These are phyloP conservation scores for Trachelus stipa DNA, from an alignment of 2,888 invertebrate species.

Conservation along the genomic window DNA sequence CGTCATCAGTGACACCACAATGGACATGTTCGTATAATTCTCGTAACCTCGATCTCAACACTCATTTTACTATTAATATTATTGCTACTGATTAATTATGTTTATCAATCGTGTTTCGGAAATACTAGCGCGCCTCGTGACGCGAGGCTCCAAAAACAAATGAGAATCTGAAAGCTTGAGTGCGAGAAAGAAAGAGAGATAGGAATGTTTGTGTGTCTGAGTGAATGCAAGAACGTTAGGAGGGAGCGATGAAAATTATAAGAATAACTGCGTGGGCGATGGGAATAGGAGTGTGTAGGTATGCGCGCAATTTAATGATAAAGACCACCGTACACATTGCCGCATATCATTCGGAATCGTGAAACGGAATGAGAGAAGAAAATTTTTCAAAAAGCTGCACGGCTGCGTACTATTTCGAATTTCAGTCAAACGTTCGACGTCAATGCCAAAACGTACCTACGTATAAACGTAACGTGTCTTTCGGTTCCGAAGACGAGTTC, in stretches of 20 bases:
- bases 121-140: background rate
- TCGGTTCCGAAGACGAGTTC: constrained; percentile 62
- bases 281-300: background rate
- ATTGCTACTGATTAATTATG: background rate
- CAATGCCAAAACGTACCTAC: background rate
- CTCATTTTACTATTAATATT: constrained; percentile 5
- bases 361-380: background rate
- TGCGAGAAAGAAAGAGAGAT: background rate
- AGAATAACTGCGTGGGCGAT: background rate
- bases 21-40: background rate
- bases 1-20: background rate
- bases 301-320: background rate
- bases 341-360: background rate
- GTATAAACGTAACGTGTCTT: constrained; percentile 44
- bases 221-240: background rate
- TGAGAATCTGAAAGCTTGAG: background rate
- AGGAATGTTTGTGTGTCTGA: background rate
- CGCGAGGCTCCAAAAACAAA: background rate
- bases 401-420: constrained; percentile 40
- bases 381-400: background rate
- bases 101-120: constrained; percentile 8
- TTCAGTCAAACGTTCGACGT: constrained; percentile 19
- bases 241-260: background rate
- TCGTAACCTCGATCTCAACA: background rate
- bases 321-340: background rate